Conservation (phyloP, 1,140 invertebrate species). For the Paracyclopina nana region DNA sequence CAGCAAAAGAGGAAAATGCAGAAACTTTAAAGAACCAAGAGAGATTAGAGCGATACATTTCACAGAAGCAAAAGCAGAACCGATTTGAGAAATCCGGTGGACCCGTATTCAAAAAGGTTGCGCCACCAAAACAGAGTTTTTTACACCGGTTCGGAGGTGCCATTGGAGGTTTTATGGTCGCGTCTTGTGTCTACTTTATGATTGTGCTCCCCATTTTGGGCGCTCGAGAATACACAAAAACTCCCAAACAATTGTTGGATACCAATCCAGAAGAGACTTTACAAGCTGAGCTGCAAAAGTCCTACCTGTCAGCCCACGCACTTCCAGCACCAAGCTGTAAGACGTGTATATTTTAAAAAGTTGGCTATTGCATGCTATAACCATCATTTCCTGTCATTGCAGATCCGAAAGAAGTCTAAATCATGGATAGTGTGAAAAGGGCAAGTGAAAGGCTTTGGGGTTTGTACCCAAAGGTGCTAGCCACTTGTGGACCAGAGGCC, state of each 20-base stretch:
- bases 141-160: too few species aligned
- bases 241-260: neutral
- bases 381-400: neutral
- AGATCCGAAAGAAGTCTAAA: neutral
- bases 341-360: neutral
- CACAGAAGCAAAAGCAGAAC: too few species aligned
- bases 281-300: neutral
- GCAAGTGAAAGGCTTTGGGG: constrained; percentile 1
- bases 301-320: neutral
- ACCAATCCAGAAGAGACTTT: neutral
- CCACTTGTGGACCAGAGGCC: neutral
- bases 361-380: neutral
- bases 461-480: neutral
- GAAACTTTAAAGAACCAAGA: too few species aligned
- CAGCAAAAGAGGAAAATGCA: neutral
- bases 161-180: too few species aligned
- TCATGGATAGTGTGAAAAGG: neutral
- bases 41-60: neutral
- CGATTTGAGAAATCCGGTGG: too few species aligned
- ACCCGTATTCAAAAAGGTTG: too few species aligned
- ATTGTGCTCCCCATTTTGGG: too few species aligned
- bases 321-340: neutral
- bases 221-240: too few species aligned
- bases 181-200: too few species aligned
- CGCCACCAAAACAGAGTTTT: too few species aligned